phyloP scores from a whole-genome alignment of 2,113 vertebrate genomes.

The Ochotona curzoniae region DNA sequence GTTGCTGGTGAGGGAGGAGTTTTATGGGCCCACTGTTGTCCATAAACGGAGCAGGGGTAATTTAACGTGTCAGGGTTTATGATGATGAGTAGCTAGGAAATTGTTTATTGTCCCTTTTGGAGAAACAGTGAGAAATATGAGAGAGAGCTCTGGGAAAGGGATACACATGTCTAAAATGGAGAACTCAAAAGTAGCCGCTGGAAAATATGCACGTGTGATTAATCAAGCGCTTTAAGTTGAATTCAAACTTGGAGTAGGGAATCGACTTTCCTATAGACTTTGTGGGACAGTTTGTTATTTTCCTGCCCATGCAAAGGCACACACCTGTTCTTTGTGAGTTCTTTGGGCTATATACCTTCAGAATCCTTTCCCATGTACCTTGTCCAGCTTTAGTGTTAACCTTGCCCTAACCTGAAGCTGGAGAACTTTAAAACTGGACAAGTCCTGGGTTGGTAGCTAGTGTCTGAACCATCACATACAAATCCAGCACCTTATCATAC shows the following conservation, averaged over 20 bases:
- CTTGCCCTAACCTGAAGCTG: not conserved
- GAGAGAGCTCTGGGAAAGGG: slow-evolving; percentile 45
- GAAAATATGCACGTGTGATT: not conserved
- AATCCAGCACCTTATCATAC: not conserved
- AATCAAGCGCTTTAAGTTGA: not conserved
- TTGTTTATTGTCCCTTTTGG: slow-evolving; percentile 65
- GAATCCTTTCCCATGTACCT: not conserved
- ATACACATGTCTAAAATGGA: not conserved
- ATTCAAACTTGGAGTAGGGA: not conserved
- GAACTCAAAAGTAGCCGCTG: slow-evolving; percentile 20
- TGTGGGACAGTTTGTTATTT: not conserved
- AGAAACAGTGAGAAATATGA: slow-evolving; percentile 53
- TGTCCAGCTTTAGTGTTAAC: not conserved
- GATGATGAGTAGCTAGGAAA: slow-evolving; percentile 64
- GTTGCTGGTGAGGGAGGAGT: slow-evolving; percentile 42
- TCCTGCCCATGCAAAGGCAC: not conserved
- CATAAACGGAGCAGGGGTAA: slow-evolving; percentile 70
- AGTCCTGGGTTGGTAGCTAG: not conserved
- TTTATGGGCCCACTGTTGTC: slow-evolving; percentile 64
- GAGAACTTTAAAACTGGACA: not conserved
- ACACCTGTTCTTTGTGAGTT: not conserved
- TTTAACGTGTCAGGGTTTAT: slow-evolving; percentile 73
- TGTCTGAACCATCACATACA: not conserved
- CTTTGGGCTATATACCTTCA: not conserved
- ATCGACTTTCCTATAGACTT: not conserved